Percentiles rank a stretch among this genome's conserved stretches.
Conservation (phyloP, 2,797 vertebrate species). For the Myotis vivesi region DNA sequence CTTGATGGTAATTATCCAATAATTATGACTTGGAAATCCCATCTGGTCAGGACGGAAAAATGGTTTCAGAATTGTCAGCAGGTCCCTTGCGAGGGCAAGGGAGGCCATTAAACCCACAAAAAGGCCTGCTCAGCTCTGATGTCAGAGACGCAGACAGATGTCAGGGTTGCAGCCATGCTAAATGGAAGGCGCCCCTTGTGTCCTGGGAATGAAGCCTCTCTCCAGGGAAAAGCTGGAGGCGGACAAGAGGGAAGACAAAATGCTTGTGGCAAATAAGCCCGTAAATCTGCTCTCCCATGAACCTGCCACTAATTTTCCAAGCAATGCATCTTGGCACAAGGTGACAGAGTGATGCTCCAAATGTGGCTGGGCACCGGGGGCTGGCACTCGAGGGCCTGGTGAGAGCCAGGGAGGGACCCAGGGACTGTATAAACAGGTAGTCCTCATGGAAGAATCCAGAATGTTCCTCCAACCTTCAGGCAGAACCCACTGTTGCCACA, state of each 20-base stretch:
- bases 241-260: background rate
- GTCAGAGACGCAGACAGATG: background rate
- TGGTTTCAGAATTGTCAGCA: slow-evolving; percentile 36
- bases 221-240: background rate
- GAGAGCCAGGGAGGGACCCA: background rate
- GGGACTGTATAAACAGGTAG: background rate
- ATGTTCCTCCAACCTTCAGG: background rate
- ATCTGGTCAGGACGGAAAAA: slow-evolving; percentile 57
- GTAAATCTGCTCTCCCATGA: background rate
- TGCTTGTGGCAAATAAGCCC: background rate
- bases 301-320: background rate
- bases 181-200: background rate
- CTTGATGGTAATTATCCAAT: slow-evolving; percentile 49
- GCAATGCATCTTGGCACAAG: background rate
- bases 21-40: slow-evolving; percentile 64
- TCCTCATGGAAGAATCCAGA: background rate
- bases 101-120: slow-evolving; percentile 35
- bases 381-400: background rate
- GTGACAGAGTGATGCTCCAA: background rate
- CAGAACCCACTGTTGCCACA: background rate
- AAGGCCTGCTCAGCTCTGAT: background rate
- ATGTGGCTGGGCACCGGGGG: background rate
- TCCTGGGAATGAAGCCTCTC: background rate
- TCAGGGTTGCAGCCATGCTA: background rate
- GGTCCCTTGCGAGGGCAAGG: background rate